Evolutionary conservation across 2,888 invertebrate genomes (phyloP), one percentile per base, ranked within the genome.

Genomic region (Papilio elwesi): DNA sequence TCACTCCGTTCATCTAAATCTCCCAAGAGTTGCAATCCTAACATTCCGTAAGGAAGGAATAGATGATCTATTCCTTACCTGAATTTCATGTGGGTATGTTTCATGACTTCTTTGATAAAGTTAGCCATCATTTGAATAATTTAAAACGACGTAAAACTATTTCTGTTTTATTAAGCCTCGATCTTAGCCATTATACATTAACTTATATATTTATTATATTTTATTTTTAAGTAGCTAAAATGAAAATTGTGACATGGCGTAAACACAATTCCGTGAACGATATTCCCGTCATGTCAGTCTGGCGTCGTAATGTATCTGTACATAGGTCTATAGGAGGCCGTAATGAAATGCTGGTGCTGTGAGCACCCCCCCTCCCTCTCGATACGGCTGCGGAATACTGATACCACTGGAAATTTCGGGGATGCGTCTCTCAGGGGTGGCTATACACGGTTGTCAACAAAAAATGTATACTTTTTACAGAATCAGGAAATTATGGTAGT

Each of bases 261-360:
- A 53, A 71, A 63, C 53, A 68, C 26, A 67, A 71, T 52, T 26
- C 51, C 51, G 5, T 4, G 51, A 47, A 62, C 15, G 43, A 57
- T 69, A 73, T 73, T 73, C 73, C 38, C 13, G 67, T 69, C 68
- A 73, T 69, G 68, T 65, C 73, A 69, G 68, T 57, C 55, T 51
- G 63, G 55, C 47, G 63, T 65, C 57, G 63, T 69, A 73, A 73
- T 73, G 69, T 73, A 73, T 71, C 79, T 76, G 76, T 78, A 79
- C 78, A 73, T 75, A 76, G 72, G 71, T 70, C 73, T 71, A 82
- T 81, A 84, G 84, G 86, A 82, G 81, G 82, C 83, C 80, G 84
- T 91, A 92, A 92, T 92, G 91, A 91, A 91, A 92, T 90, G 88
- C 89, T 84, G 84, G 82, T 82, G 83, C 83, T 83, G 81, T 80